phyloP scores from a whole-genome alignment of 2,888 invertebrate species.

The Harpagoxenus sublaevis region DNA sequence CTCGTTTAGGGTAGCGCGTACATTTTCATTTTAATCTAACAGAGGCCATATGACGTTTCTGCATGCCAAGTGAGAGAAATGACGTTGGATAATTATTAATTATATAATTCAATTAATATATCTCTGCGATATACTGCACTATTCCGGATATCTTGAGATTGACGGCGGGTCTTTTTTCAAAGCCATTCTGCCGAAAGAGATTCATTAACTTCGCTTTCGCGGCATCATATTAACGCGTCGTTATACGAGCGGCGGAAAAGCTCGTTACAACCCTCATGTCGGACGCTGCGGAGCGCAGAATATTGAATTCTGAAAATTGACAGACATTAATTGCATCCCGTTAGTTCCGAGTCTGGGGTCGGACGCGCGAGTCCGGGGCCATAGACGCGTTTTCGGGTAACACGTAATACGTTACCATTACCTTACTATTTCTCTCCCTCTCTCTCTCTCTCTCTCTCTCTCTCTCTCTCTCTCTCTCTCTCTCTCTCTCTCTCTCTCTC shows the following conservation, averaged over 20 bases:
- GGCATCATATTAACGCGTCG: constrained; percentile 11
- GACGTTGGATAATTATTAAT: not conserved
- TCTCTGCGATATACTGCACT: too few relatives aligned
- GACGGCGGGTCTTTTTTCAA: not conserved
- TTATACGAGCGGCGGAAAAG: constrained; percentile 17
- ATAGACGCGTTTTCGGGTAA: constrained; percentile 49
- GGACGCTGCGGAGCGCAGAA: constrained; percentile 30
- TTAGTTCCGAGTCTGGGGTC: constrained; percentile 49
- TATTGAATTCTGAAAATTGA: constrained; percentile 57
- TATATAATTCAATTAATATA: not conserved
- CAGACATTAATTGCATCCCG: constrained; percentile 55
- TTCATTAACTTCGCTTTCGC: constrained; percentile 13
- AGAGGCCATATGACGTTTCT: not conserved
- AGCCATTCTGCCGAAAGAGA: not conserved
- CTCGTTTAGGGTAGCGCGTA: not conserved
- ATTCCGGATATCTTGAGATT: constrained; percentile 1
- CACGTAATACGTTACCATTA: constrained; percentile 42
- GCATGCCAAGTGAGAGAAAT: not conserved
- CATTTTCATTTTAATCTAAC: not conserved
- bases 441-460: not conserved
- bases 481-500: constrained; percentile 12
- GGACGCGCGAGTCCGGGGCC: constrained; percentile 29
- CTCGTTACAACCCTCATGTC: constrained; percentile 38
- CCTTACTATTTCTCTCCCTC: not conserved
- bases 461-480: not conserved